Percentiles rank a stretch among this genome's conserved stretches.
These are phyloP conservation scores for Thalassarche chlororhynchos DNA, from an alignment of 2,113 vertebrate species.

Conservation along the genomic window DNA sequence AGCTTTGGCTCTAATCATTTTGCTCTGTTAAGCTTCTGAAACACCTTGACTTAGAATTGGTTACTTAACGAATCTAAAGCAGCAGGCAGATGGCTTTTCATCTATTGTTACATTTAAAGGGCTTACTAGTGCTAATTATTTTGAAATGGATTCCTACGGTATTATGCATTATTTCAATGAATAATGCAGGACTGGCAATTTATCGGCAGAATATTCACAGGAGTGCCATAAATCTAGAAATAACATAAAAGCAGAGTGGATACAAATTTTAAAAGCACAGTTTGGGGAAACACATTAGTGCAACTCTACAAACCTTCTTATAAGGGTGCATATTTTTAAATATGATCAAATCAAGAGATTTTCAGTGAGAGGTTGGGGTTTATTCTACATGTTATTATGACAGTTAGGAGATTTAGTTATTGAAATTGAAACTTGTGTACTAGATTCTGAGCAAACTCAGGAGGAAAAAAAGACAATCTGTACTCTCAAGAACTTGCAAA, in stretches of 20 bases:
- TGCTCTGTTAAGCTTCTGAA: conserved; percentile 2
- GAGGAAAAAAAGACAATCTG: background rate
- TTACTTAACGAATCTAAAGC: background rate
- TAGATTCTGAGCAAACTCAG: background rate
- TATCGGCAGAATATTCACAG: conserved; percentile 37
- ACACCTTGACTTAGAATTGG: background rate
- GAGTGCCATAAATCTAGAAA: conserved; percentile 38
- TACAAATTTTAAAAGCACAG: conserved; percentile 52
- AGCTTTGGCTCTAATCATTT: background rate
- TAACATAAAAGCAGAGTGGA: conserved; percentile 33
- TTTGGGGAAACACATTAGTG: conserved; percentile 3
- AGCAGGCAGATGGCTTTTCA: conserved; percentile 41
- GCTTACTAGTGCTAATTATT: conserved; percentile 60
- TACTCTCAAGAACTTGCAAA: background rate
- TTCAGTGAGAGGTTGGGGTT: background rate
- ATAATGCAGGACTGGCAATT: conserved; percentile 59
- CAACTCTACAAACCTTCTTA: background rate
- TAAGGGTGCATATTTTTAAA: conserved; percentile 12
- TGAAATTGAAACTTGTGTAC: background rate
- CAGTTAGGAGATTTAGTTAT: background rate
- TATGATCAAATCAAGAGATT: background rate
- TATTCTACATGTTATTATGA: background rate
- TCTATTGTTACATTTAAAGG: conserved; percentile 56
- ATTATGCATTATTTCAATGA: conserved; percentile 59
- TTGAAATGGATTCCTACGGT: conserved; percentile 36